phyloP scores from a whole-genome alignment of 1,140 invertebrate genomes.

The Arion vulgaris region DNA sequence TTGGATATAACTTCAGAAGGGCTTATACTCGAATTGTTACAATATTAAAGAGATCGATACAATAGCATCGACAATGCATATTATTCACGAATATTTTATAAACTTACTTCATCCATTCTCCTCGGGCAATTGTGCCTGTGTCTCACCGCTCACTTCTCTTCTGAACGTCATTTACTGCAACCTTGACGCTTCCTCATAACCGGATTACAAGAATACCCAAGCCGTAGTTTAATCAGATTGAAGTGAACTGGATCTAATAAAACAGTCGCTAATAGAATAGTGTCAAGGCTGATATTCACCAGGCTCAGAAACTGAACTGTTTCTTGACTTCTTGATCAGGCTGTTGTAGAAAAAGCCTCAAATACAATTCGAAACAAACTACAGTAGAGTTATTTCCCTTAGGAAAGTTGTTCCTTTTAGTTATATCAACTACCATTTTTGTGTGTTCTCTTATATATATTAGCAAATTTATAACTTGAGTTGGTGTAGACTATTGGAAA shows the following conservation, averaged over 20 bases:
- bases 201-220: constrained; percentile 37
- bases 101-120: neutral
- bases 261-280: constrained; percentile 54
- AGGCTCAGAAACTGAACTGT: constrained; percentile 3
- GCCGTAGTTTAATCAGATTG: constrained; percentile 51
- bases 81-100: no score
- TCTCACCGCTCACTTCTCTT: no score
- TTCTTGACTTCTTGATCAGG: neutral
- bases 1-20: no score
- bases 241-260: constrained; percentile 53
- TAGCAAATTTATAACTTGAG: no score
- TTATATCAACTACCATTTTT: no score
- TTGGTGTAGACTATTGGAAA: no score
- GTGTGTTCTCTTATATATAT: no score
- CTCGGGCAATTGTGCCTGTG: no score
- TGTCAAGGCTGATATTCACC: constrained; percentile 52
- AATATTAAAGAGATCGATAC: no score
- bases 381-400: constrained; percentile 6
- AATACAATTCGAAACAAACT: neutral
- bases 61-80: no score
- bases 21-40: no score
- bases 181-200: constrained; percentile 42
- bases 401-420: neutral
- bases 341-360: neutral
- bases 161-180: neutral